Base-by-base conservation (phyloP, 2,888 invertebrate species). In the Eumacrocentrus americanus region DNA sequence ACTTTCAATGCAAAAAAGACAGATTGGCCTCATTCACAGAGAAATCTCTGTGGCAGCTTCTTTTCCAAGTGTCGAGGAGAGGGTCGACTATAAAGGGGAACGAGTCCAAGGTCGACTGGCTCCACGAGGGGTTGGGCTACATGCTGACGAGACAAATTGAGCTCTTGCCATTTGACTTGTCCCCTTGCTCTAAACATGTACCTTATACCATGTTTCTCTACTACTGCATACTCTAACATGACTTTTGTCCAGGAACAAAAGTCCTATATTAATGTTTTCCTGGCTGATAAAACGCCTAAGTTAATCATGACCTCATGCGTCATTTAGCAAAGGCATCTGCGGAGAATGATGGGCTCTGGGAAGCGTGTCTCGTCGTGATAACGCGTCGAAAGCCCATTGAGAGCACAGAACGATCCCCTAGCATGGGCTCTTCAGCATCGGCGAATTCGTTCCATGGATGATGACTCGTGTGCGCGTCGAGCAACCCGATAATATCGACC, bases 401-500 rank as follows among this genome's bases (percentile, higher is more conserved):
- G 46, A 25, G 14, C 25, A 40, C 40, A 40, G 4, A 34, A 11
- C 16, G 16, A 35, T n/a, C 42, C 44, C 23, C 35, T 35, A 25
- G 52, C 16, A 25, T 20, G n/a, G n/a, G n/a, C 20, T 52, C 38
- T 38, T 22, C 25, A 38, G 38, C 38, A 16, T 44, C n/a, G 44
- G 44, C 20, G 29, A 54, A 54, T 44, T 54, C 44, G 44, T 44
- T 40, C 16, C 20, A 44, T 5, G 25, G 18, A 20, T 40, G 23
- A 52, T 52, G 51, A 52, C 37, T 52, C 9, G 9, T 25, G 16
- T 25, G 37, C 44, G 53, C 50, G 56, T 40, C 35, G 29, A 54
- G 54, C 60, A 42, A 46, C 40, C 42, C 60, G 66, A 59, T 58
- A 54, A 54, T 42, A 54, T 54, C 44, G 34, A 54, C 29, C 16